A percentile compares a stretch with the other conserved stretches of the same genome.
phyloP scores from a whole-genome alignment of 92 coral and sea anemone species.

The Epizoanthus stellaris region DNA sequence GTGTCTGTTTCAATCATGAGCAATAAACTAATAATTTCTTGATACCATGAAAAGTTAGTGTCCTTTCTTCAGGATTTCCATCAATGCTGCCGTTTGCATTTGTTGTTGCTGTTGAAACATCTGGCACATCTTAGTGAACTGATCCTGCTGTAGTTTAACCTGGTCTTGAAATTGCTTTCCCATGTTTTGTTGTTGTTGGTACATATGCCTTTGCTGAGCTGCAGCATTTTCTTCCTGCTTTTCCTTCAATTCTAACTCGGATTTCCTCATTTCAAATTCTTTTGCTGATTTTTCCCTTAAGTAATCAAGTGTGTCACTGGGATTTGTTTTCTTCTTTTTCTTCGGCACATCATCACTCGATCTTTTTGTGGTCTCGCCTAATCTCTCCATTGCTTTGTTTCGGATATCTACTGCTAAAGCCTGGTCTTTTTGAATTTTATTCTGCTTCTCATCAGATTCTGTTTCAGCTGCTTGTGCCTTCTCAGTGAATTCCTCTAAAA shows the following conservation, averaged over 20 bases:
- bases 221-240: constrained; percentile 40
- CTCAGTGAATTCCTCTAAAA: too few species aligned
- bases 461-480: too few species aligned
- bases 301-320: constrained; percentile 28
- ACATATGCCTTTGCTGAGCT: constrained; percentile 38
- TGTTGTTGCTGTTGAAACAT: too few species aligned
- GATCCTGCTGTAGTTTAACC: too few species aligned
- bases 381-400: constrained; percentile 35
- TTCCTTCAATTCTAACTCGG: constrained; percentile 38
- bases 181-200: constrained; percentile 21
- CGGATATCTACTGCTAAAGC: constrained; percentile 13
- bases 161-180: neutral
- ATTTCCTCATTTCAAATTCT: constrained; percentile 41
- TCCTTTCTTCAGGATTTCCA: too few species aligned
- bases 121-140: too few species aligned
- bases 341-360: constrained; percentile 24
- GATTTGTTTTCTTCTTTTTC: constrained; percentile 23
- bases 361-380: constrained; percentile 33
- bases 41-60: too few species aligned
- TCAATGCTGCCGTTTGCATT: too few species aligned
- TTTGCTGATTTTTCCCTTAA: constrained; percentile 42
- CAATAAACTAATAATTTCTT: too few species aligned
- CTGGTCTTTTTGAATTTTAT: too few species aligned
- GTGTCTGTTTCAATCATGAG: too few species aligned
- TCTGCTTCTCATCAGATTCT: too few species aligned